Evolutionary conservation across 1,140 invertebrate species (phyloP), one percentile per base, ranked within the genome.

Genomic region (Trachymyrmex septentrionalis): DNA sequence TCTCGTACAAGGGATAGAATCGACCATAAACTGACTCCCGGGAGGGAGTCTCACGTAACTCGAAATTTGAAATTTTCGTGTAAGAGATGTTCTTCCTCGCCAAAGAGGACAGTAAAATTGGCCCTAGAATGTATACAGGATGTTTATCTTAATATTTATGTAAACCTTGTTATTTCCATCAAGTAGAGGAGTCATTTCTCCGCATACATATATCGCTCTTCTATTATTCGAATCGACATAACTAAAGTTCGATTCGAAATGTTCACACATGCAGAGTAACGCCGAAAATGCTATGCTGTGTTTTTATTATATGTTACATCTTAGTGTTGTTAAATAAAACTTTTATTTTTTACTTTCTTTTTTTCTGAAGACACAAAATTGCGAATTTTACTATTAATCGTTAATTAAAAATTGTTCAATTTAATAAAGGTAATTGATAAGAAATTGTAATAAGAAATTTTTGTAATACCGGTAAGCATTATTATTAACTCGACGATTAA

Each of bases 11-110:
- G 12, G 24, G 24, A 27, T 59, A 27, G 3, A 48, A 72, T 59
- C 55, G 38, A 38, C 16, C 80, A 7, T 82, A 82, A 82, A 61
- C n/a, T n/a, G n/a, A n/a, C 19, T 73, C 24, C 9, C 34, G 19
- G 9, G 16, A 16, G 1, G 10, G 21, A 82, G 1, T 30, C 6
- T 34, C 24, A 16, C 7, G 16, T 30, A 73, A 44, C 30, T 12
- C 12, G 5, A 81, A 82, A 82, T 72, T 72, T 48, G 19, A 48
- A 82, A 73, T 73, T 59, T 59, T 48, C 53, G 21, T 6, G 0
- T 71, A 55, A 78, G 16, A 44, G 21, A 24, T n/a, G 16, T 34
- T n/a, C 27, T 34, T 12, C 16, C 16, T 44, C 44, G 21, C 10
- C 14, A 38, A 55, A 81, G 48, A 12, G 30, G 57, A n/a, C 27